phyloP scores from a whole-genome alignment of 2,797 vertebrate genomes.

The Sebastes ruberrimus region DNA sequence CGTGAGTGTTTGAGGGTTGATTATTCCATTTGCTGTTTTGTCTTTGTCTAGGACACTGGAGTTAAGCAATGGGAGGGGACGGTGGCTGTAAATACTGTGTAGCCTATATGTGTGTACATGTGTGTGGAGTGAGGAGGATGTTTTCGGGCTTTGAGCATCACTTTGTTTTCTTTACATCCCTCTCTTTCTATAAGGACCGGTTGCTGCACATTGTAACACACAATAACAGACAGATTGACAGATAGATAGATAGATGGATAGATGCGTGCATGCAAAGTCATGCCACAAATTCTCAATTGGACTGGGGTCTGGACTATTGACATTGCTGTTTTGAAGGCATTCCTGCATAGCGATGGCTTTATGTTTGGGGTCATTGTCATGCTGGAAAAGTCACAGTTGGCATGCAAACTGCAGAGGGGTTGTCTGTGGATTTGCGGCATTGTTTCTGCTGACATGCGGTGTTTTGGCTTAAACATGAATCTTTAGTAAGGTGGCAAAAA shows the following conservation, averaged over 20 bases:
- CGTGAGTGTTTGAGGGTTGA: constrained; percentile 31
- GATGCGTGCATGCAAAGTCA: neutral
- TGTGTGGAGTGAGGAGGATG: neutral
- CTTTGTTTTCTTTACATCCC: neutral
- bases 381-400: neutral
- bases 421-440: neutral
- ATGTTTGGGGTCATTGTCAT: neutral
- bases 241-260: neutral
- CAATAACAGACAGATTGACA: neutral
- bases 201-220: neutral
- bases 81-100: neutral
- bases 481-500: neutral
- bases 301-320: neutral
- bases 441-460: neutral
- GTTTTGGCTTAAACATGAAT: neutral
- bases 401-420: neutral
- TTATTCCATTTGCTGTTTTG: constrained; percentile 20
- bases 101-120: neutral
- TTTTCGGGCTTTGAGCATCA: neutral
- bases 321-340: neutral
- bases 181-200: neutral
- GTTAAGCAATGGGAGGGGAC: neutral
- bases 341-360: neutral
- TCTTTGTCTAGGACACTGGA: constrained; percentile 27
- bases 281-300: neutral